These are phyloP conservation scores for Aphelenchoides avenae DNA, from an alignment of 1,140 invertebrate species.

Conservation along the genomic window DNA sequence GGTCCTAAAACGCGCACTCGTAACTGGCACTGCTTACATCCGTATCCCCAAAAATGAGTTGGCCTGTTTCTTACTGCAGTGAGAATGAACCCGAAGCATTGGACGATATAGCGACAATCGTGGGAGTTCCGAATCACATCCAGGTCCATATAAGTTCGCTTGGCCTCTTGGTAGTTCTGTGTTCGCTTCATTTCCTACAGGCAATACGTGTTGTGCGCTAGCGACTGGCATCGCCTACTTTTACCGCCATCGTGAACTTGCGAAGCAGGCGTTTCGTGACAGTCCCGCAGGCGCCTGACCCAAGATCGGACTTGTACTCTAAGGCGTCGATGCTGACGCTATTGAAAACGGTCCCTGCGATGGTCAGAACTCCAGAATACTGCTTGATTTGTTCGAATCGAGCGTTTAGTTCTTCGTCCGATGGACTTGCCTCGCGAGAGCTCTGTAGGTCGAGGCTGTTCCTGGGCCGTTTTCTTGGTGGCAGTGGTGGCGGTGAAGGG, in stretches of 20 bases:
- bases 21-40: too few relatives aligned
- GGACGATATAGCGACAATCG: slow-evolving; percentile 92
- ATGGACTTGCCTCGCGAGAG: not conserved
- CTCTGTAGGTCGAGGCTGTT: too few relatives aligned
- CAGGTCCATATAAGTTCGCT: slow-evolving; percentile 94
- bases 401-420: slow-evolving; percentile 21
- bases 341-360: slow-evolving; percentile 29
- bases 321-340: slow-evolving; percentile 27
- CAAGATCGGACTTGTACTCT: slow-evolving; percentile 14
- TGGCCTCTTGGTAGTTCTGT: slow-evolving; percentile 91
- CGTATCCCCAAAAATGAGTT: not conserved
- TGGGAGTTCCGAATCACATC: slow-evolving; percentile 93
- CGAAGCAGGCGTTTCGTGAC: slow-evolving; percentile 26
- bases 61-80: slow-evolving; percentile 69
- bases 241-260: slow-evolving; percentile 32
- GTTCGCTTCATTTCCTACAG: slow-evolving; percentile 89
- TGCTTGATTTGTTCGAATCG: slow-evolving; percentile 30
- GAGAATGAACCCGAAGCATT: slow-evolving; percentile 92
- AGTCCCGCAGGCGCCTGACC: slow-evolving; percentile 31
- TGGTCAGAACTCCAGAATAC: slow-evolving; percentile 32
- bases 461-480: too few relatives aligned
- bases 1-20: too few relatives aligned
- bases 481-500: too few relatives aligned
- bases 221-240: slow-evolving; percentile 11
- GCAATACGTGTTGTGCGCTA: slow-evolving; percentile 40